These are phyloP conservation scores for Crax fasciolata DNA, from an alignment of 2,797 vertebrate species.

Conservation along the genomic window DNA sequence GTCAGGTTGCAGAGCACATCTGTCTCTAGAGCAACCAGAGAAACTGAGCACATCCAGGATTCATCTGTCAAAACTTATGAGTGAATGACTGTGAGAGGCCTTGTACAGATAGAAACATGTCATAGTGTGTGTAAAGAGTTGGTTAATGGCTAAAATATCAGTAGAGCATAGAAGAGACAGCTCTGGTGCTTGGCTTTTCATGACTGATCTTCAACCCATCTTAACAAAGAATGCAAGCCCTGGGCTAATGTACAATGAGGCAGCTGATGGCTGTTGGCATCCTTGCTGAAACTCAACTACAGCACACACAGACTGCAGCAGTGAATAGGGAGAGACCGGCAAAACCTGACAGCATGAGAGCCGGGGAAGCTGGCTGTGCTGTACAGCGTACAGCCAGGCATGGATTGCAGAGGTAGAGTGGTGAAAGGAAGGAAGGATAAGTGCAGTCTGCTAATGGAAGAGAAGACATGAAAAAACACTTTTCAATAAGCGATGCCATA, in stretches of 20 bases:
- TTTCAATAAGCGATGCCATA: not conserved
- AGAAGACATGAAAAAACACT: not conserved
- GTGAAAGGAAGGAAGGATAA: not conserved
- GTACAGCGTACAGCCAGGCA: not conserved
- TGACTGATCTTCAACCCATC: not conserved
- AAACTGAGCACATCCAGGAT: not conserved
- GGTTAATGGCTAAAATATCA: not conserved
- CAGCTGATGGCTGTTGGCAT: not conserved
- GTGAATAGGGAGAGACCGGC: not conserved
- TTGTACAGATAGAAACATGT: not conserved
- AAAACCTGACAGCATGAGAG: not conserved
- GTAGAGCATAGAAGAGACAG: not conserved
- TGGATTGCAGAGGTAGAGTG: not conserved
- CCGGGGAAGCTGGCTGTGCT: not conserved
- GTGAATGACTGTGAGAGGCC: not conserved
- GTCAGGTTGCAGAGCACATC: not conserved
- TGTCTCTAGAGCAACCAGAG: not conserved
- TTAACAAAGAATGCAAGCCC: not conserved
- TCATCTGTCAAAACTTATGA: not conserved
- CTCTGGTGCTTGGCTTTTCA: not conserved
- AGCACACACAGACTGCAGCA: not conserved
- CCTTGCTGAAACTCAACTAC: not conserved
- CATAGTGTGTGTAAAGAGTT: not conserved
- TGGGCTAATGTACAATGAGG: not conserved
- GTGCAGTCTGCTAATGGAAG: not conserved